Evolutionary conservation across 2,797 vertebrate genomes (phyloP).

Genomic region (Hybognathus amarus): DNA sequence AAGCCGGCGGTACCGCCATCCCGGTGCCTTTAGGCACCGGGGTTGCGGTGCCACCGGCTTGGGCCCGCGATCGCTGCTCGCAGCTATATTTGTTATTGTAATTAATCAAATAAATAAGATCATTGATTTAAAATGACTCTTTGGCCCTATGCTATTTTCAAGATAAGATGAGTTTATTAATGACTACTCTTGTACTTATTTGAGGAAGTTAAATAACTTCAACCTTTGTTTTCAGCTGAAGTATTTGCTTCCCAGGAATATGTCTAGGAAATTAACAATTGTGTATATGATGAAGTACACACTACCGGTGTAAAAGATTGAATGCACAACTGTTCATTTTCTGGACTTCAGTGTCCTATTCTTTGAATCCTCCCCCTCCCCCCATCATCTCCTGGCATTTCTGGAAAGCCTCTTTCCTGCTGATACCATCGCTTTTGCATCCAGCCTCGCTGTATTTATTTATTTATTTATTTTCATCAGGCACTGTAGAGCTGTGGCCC

Average conservation of each 20-base stretch:
- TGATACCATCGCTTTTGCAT: slow-evolving; percentile 58
- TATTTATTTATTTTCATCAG: slow-evolving; percentile 39
- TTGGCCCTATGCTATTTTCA: not conserved
- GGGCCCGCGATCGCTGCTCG: too few species aligned
- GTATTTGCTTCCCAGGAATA: slow-evolving; percentile 3
- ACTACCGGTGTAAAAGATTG: not conserved
- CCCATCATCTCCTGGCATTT: slow-evolving; percentile 28
- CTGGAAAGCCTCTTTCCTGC: slow-evolving; percentile 49
- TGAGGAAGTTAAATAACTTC: not conserved
- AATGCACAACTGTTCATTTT: slow-evolving; percentile 27
- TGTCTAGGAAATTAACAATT: slow-evolving; percentile 2
- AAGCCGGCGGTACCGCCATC: too few species aligned
- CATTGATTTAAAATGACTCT: not conserved
- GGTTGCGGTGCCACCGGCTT: too few species aligned
- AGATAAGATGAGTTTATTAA: not conserved
- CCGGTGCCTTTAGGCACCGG: too few species aligned
- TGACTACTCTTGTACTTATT: not conserved
- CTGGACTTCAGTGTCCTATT: slow-evolving; percentile 41
- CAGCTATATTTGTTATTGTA: too few species aligned
- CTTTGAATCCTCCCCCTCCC: slow-evolving; percentile 9
- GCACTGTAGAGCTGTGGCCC: slow-evolving; percentile 21
- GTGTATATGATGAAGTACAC: not conserved
- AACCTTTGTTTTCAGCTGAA: slow-evolving; percentile 16
- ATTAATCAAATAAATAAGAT: not conserved
- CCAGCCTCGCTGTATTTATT: slow-evolving; percentile 28